Evolutionary conservation across 2,797 vertebrate genomes (phyloP).

Genomic region (Cossypha caffra): DNA sequence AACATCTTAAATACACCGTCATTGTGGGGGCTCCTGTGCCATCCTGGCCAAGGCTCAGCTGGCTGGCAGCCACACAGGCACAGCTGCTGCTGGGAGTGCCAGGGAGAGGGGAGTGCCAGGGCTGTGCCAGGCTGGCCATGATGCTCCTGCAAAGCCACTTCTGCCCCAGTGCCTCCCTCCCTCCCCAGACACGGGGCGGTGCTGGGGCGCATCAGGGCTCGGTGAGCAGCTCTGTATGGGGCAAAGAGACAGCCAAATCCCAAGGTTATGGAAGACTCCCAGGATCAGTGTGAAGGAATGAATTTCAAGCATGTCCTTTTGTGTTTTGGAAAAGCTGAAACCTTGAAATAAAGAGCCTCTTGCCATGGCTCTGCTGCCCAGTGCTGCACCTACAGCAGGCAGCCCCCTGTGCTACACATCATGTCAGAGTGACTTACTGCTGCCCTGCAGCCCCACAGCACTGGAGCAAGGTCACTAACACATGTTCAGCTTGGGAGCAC

Average conservation of each 20-base stretch:
- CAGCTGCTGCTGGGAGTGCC: background rate
- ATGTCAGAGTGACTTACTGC: background rate
- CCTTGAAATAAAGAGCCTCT: background rate
- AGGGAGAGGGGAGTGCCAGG: background rate
- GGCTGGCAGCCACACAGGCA: accelerated
- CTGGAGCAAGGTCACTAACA: background rate
- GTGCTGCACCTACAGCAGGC: accelerated
- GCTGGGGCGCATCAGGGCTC: accelerated
- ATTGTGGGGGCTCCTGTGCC: background rate
- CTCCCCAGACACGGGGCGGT: too few relatives aligned
- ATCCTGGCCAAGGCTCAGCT: accelerated
- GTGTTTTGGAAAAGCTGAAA: background rate
- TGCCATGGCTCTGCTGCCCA: background rate
- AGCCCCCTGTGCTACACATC: accelerated
- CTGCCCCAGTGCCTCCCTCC: accelerated
- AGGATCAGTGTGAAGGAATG: background rate
- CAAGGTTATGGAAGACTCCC: constrained; percentile 44
- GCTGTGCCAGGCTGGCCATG: background rate
- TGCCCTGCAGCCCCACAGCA: background rate
- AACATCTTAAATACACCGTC: background rate
- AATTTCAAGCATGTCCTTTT: background rate
- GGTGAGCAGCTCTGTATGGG: accelerated
- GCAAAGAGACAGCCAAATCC: background rate
- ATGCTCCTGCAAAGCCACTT: background rate
- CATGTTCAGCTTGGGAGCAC: background rate